phyloP scores from a whole-genome alignment of 2,888 invertebrate genomes.

The Nomada flava region DNA sequence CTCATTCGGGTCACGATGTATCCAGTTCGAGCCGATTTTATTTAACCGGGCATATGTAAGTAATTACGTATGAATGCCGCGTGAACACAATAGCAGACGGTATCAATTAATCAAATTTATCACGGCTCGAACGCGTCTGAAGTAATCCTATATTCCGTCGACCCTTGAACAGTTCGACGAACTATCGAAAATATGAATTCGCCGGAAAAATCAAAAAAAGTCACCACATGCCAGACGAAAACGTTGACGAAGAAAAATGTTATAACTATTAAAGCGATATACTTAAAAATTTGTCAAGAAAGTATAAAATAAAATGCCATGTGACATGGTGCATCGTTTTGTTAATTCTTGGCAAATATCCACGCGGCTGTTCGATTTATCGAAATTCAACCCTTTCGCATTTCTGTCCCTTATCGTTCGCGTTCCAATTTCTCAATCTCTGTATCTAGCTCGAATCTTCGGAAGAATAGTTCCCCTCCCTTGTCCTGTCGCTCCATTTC shows the following conservation, averaged over 20 bases:
- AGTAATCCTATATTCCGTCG: too few species aligned
- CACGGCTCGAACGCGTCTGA: background rate
- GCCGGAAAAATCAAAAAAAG: too few species aligned
- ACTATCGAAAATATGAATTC: background rate
- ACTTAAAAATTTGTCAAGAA: background rate
- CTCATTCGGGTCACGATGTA: conserved; percentile 42
- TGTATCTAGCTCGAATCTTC: conserved; percentile 50
- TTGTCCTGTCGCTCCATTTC: conserved; percentile 44
- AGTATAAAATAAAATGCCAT: background rate
- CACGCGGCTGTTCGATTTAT: conserved; percentile 31
- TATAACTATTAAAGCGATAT: too few species aligned
- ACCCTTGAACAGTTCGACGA: background rate
- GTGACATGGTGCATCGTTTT: conserved; percentile 32
- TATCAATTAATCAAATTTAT: conserved; percentile 9
- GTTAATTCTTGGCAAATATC: conserved; percentile 64
- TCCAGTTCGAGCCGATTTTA: conserved; percentile 46
- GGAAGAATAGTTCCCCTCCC: conserved; percentile 41
- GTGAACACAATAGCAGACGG: conserved; percentile 17
- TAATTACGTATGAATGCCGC: conserved; percentile 38
- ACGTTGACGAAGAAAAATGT: too few species aligned
- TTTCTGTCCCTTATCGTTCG: conserved; percentile 22
- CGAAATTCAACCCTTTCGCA: conserved; percentile 21
- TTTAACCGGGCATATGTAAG: conserved; percentile 41
- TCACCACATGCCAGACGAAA: too few species aligned
- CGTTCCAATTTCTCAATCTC: conserved; percentile 44